Percentiles rank a stretch among this genome's conserved stretches.
Evolutionary conservation across 2,797 vertebrate species (phyloP).

Genomic region (Tolypeutes matacus): DNA sequence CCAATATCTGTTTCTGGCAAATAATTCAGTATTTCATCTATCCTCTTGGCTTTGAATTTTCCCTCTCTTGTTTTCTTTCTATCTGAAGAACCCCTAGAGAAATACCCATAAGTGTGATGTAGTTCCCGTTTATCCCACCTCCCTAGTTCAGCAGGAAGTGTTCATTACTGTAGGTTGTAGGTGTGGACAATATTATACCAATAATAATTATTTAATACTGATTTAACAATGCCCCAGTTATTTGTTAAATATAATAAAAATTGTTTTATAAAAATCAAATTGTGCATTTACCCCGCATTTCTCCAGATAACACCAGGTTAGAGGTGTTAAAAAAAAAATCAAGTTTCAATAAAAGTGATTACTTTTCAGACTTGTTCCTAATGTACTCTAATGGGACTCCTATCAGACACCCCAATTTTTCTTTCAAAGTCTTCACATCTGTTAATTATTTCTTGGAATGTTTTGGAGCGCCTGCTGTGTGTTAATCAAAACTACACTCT

Average conservation of each 20-base stretch:
- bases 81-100: neutral
- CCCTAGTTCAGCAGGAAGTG: neutral
- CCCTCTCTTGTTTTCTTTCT: neutral
- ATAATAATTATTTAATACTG: neutral
- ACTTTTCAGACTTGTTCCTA: neutral
- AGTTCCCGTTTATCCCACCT: neutral
- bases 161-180: neutral
- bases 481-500: neutral
- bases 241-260: neutral
- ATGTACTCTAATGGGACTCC: neutral
- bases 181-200: neutral
- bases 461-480: neutral
- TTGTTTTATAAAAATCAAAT: neutral
- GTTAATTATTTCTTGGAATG: neutral
- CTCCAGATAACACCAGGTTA: neutral
- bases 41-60: neutral
- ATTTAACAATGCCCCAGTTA: neutral
- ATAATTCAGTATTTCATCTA: neutral
- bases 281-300: neutral
- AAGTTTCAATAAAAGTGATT: neutral
- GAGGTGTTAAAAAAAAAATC: neutral
- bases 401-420: neutral
- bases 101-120: neutral
- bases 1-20: neutral
- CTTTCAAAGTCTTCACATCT: neutral